Evolutionary conservation across 2,113 vertebrate genomes (phyloP).

Genomic region (Circaetus cinerascens): DNA sequence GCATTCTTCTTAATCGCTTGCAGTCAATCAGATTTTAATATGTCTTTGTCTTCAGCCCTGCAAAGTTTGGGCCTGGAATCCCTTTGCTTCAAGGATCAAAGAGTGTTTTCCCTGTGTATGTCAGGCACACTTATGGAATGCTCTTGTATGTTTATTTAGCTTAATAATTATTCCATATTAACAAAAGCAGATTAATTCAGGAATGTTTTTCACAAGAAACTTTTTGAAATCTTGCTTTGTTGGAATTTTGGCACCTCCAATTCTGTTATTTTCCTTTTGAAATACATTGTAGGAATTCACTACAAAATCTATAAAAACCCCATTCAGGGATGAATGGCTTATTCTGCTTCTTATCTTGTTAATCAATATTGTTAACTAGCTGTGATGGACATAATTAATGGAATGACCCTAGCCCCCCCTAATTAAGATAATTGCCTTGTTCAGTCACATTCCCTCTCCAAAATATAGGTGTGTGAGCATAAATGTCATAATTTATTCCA

Average conservation of each 20-base stretch:
- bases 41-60: constrained; percentile 35
- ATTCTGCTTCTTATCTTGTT: constrained; percentile 42
- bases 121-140: constrained; percentile 26
- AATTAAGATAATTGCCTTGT: constrained; percentile 29
- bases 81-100: constrained; percentile 39
- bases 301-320: neutral
- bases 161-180: constrained; percentile 32
- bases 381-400: constrained; percentile 42
- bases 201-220: neutral
- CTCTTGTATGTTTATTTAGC: constrained; percentile 15
- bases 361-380: constrained; percentile 54
- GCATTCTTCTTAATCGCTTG: constrained; percentile 45
- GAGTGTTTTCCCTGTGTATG: neutral
- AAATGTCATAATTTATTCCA: constrained; percentile 13
- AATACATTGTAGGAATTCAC: neutral
- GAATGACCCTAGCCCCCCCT: neutral
- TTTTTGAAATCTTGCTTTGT: neutral
- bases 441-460: neutral
- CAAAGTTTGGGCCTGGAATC: constrained; percentile 24
- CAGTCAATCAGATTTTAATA: constrained; percentile 65
- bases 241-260: neutral
- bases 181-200: constrained; percentile 29
- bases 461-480: neutral
- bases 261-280: constrained; percentile 15
- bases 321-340: neutral